phyloP scores from a whole-genome alignment of 2,888 invertebrate species.

The Lasiommata megera region DNA sequence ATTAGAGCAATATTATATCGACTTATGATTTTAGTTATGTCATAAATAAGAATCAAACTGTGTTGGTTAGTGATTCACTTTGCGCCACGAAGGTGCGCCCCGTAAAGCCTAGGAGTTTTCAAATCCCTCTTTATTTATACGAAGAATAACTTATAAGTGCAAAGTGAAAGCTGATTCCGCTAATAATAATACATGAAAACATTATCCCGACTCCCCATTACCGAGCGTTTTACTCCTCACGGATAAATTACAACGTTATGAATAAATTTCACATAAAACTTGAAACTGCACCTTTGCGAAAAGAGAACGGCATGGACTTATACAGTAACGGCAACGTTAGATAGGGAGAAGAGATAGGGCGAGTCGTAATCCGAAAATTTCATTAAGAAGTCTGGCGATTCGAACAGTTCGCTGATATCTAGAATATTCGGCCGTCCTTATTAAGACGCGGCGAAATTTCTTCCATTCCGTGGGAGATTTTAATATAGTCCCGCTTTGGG shows the following conservation, averaged over 20 bases:
- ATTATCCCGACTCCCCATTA: slow-evolving; percentile 67
- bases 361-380: slow-evolving; percentile 79
- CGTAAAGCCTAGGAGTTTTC: slow-evolving; percentile 32
- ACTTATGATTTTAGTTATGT: background rate
- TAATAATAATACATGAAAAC: slow-evolving; percentile 68
- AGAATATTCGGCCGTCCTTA: slow-evolving; percentile 71
- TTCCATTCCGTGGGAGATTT: slow-evolving; percentile 60
- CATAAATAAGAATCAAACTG: background rate
- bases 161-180: slow-evolving; percentile 67
- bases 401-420: slow-evolving; percentile 73
- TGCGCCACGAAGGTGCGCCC: slow-evolving; percentile 7
- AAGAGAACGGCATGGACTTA: slow-evolving; percentile 56
- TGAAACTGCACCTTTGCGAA: slow-evolving; percentile 75
- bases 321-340: slow-evolving; percentile 34
- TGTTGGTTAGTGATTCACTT: background rate
- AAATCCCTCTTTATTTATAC: slow-evolving; percentile 53
- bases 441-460: slow-evolving; percentile 66
- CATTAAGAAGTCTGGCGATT: slow-evolving; percentile 77
- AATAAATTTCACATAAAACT: slow-evolving; percentile 82
- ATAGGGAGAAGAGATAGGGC: slow-evolving; percentile 48
- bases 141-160: slow-evolving; percentile 62
- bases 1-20: too few species aligned
- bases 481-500: slow-evolving; percentile 59
- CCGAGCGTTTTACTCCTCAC: slow-evolving; percentile 70
- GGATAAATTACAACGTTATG: slow-evolving; percentile 82